These are phyloP conservation scores for Agonum fuliginosum DNA, from an alignment of 2,888 invertebrate species.

Conservation along the genomic window DNA sequence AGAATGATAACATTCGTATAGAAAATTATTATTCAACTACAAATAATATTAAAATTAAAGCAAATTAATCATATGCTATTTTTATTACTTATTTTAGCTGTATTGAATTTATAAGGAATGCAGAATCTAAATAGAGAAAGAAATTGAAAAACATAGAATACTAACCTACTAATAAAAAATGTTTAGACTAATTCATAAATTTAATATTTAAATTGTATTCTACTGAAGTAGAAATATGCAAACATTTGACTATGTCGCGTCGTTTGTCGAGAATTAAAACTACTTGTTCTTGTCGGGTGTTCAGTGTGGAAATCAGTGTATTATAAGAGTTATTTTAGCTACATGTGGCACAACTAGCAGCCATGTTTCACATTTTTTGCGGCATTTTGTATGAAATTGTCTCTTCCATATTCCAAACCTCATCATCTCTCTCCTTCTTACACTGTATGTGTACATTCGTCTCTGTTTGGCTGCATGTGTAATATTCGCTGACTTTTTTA, in stretches of 20 bases:
- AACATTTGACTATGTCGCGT: neutral
- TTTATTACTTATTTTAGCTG: no score
- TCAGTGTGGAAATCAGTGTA: constrained; percentile 21
- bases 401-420: constrained; percentile 24
- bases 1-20: no score
- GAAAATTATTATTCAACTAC: no score
- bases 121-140: no score
- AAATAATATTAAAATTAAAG: no score
- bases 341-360: constrained; percentile 32
- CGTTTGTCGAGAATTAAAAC: neutral
- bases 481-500: constrained; percentile 45
- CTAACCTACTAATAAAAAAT: no score
- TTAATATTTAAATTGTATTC: no score
- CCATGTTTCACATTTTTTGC: constrained; percentile 39
- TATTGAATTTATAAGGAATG: no score
- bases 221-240: neutral
- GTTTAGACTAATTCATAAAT: no score
- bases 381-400: constrained; percentile 28
- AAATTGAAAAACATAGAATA: no score
- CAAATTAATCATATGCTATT: no score
- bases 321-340: constrained; percentile 33
- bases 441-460: neutral
- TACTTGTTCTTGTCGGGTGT: neutral
- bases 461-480: constrained; percentile 37
- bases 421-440: constrained; percentile 9